These are phyloP conservation scores for Callyntrura guangdongensis DNA, from an alignment of 2,888 invertebrate species.

Conservation along the genomic window DNA sequence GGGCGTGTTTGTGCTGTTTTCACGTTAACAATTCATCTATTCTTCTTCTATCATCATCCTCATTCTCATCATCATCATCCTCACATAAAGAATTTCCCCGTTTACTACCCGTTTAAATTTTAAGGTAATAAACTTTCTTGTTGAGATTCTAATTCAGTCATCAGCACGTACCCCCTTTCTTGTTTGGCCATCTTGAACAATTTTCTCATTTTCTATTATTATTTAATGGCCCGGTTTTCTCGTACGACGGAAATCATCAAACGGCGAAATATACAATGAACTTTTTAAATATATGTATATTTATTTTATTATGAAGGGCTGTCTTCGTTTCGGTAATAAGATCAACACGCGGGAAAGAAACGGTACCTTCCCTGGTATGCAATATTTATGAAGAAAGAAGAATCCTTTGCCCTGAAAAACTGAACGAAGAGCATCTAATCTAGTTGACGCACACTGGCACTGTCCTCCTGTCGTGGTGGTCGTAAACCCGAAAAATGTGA, in stretches of 20 bases:
- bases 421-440: background rate
- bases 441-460: no score
- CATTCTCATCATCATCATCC: background rate
- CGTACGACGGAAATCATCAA: background rate
- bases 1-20: background rate
- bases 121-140: background rate
- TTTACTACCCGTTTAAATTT: background rate
- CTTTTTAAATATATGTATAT: no score
- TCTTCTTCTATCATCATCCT: background rate
- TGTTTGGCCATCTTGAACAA: background rate
- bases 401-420: background rate
- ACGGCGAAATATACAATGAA: background rate
- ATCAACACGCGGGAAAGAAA: no score
- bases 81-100: background rate
- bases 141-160: constrained; percentile 14
- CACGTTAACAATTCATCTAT: background rate
- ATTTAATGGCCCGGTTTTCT: background rate
- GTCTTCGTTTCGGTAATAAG: no score
- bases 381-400: no score
- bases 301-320: no score
- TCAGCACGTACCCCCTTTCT: background rate
- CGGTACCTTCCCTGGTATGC: no score
- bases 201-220: background rate
- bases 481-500: background rate
- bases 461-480: background rate